Conservation (phyloP, 2,113 vertebrate genomes). For the Dermatemys mawii region DNA sequence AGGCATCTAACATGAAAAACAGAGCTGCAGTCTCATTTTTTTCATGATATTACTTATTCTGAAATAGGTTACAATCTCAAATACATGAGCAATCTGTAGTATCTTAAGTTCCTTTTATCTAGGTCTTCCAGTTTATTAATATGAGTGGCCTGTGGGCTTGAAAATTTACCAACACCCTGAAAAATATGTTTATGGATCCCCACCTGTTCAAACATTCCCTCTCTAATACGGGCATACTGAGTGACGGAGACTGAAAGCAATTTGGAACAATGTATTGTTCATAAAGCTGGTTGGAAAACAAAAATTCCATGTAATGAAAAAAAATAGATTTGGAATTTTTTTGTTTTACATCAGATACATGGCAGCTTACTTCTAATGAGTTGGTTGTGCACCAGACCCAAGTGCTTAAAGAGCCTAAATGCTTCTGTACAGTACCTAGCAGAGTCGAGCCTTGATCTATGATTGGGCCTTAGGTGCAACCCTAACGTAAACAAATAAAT, state of each 20-base stretch:
- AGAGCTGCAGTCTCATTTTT: too few species aligned
- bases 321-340: neutral
- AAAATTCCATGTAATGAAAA: neutral
- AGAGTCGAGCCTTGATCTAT: neutral
- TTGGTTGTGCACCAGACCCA: neutral
- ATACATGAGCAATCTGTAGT: fast-evolving
- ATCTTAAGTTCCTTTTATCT: neutral
- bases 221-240: neutral
- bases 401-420: neutral
- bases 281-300: neutral
- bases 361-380: neutral
- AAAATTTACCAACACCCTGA: neutral
- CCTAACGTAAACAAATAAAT: neutral
- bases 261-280: neutral
- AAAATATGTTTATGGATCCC: neutral
- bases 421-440: neutral
- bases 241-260: neutral
- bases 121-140: neutral
- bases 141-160: neutral
- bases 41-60: neutral
- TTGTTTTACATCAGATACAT: neutral
- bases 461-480: neutral
- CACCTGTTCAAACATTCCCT: neutral
- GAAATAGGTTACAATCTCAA: neutral
- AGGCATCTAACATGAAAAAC: neutral